These are phyloP conservation scores for Sander lucioperca DNA, from an alignment of 2,113 vertebrate species.

Conservation along the genomic window DNA sequence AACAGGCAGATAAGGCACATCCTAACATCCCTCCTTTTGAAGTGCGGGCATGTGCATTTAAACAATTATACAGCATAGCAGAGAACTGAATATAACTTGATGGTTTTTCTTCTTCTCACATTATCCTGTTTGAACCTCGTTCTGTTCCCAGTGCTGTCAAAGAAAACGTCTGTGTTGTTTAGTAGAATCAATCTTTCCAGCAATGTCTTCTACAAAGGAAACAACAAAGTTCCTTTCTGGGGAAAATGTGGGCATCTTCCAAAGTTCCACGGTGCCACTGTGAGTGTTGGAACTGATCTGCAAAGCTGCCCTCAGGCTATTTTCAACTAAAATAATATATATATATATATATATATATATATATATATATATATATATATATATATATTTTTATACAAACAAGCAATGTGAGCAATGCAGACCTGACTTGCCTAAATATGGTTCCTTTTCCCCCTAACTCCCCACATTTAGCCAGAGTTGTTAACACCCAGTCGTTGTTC, in stretches of 20 bases:
- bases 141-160: not conserved
- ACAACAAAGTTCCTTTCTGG: constrained; percentile 34
- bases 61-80: not conserved
- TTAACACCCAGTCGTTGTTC: constrained; percentile 47
- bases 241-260: constrained; percentile 24
- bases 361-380: constrained; percentile 11
- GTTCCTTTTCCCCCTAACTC: not conserved
- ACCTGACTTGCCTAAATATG: constrained; percentile 7
- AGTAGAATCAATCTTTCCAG: constrained; percentile 46
- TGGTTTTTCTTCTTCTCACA: not conserved
- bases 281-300: constrained; percentile 40
- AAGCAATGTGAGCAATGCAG: not conserved
- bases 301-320: constrained; percentile 36
- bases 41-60: constrained; percentile 4
- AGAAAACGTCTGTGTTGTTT: constrained; percentile 16
- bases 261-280: constrained; percentile 44
- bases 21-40: constrained; percentile 15
- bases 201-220: constrained; percentile 39
- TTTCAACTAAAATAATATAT: constrained; percentile 33
- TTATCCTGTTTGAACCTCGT: not conserved
- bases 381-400: not conserved
- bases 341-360: not conserved
- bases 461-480: not conserved
- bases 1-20: constrained; percentile 23
- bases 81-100: not conserved